Percentiles rank a stretch among this genome's conserved stretches.
phyloP scores from a whole-genome alignment of 2,797 vertebrate genomes.

The Sebastiscus albofasciatus region DNA sequence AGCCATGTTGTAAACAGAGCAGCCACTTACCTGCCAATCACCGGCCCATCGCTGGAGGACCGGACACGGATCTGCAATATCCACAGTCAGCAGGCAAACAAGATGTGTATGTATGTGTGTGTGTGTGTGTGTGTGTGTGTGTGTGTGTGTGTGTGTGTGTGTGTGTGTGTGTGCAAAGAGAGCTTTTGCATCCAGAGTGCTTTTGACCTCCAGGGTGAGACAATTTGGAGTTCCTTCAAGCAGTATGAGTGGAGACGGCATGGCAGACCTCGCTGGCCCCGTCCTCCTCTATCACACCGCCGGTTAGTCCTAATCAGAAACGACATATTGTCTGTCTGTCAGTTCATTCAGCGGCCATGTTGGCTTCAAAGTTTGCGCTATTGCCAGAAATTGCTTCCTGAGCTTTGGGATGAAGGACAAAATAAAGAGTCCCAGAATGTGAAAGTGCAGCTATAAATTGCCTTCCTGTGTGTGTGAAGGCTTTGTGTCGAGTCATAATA shows the following conservation, averaged over 20 bases:
- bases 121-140: conserved; percentile 3
- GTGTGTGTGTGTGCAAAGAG: conserved; percentile 17
- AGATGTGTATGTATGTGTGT: conserved; percentile 11
- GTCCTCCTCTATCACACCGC: conserved; percentile 69
- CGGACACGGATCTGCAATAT: conserved; percentile 78
- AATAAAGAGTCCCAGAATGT: conserved; percentile 44
- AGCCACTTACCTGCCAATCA: conserved; percentile 84
- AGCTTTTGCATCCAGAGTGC: conserved; percentile 78
- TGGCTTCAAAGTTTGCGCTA: conserved; percentile 62
- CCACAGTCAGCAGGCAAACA: conserved; percentile 85
- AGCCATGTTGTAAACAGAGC: conserved; percentile 79
- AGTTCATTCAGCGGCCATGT: conserved; percentile 62
- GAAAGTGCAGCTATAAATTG: conserved; percentile 29
- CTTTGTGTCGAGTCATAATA: conserved; percentile 24
- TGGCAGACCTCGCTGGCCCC: conserved; percentile 63
- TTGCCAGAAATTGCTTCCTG: conserved; percentile 65
- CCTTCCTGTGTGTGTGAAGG: conserved; percentile 1
- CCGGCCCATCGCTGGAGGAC: conserved; percentile 71
- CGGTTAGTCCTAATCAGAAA: conserved; percentile 74
- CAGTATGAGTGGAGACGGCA: conserved; percentile 66
- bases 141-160: conserved; percentile 14
- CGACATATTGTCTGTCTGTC: conserved; percentile 78
- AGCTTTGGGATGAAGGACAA: conserved; percentile 59
- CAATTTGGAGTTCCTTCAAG: conserved; percentile 77
- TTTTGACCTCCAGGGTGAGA: conserved; percentile 83